Base-by-base conservation (phyloP, 2,888 invertebrate species). In the Melinopterus prodromus region DNA sequence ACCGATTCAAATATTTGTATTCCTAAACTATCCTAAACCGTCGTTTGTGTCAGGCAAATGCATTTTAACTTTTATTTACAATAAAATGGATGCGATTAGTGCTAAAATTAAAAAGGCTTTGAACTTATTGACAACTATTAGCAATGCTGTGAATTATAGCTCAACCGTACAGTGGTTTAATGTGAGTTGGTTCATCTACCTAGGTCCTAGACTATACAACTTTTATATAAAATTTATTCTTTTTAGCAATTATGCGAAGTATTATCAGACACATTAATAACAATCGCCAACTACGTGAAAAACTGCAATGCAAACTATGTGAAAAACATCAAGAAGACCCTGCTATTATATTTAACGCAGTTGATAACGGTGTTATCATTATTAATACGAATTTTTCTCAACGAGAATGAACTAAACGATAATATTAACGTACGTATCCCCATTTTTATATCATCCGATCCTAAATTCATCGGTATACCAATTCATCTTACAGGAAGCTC, bases 401-500 rank as follows among this genome's bases (percentile, higher is more conserved):
- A 79, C 14, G 79, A 79, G 69, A 71, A 77, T 16, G 77, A 79
- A 9, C 6, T 69, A 12, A 77, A 79, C 12, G 79, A 72, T 69
- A 69, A 35, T 6, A 72, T 79, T 16, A n/a, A 71, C 69, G 79
- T 79, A 79, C 37, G 76, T 16, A 16, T 15, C 6, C 71, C 26
- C 14, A 1, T 71, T 71, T 26, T 26, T 26, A 26, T 26, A 26
- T 26, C 26, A 26, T 3, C 14, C n/a, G 37, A 36, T 35, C 6
- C 7, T 53, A 7, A 36, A 6, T 9, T 74, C 70, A 6, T 70
- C 14, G 0, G 26, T 2, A 9, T 15, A 14, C 26, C 16, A 35
- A n/a, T n/a, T n/a, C 4, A 14, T 69, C 14, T 38, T 82, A 53
- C 82, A 87, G 87, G 85, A 86, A 82, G 84, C 84, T 37, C 83